Evolutionary conservation across 1,140 invertebrate species (phyloP), one percentile per base, ranked within the genome.

Genomic region (Bacillus rossius): DNA sequence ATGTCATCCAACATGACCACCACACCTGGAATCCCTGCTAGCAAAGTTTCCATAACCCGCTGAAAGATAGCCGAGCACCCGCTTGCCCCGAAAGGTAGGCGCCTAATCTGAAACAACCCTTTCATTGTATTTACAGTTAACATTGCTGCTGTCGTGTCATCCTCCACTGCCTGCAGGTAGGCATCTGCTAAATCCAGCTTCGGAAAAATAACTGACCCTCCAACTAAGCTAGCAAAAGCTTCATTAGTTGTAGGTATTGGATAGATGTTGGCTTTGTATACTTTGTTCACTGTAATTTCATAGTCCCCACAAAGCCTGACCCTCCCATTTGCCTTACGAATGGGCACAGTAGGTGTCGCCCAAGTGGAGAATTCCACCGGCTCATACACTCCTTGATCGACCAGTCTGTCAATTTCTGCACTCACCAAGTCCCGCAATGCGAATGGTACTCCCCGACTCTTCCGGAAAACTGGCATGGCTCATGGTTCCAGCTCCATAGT

Each of bases 51-150:
- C 23, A 59, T 62, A 38, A 45, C 48, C 65, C 64, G 68, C 62
- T 63, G 71, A 59, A 69, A 78, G 25, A 76, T 76, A 20, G 70
- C 73, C 22, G 73, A 74, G 37, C 69, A 69, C n/a, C 70, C 67
- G 25, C 69, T 66, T 7, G 79, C 68, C 2, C 79, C 76, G 65
- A 77, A 80, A 8, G 71, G 69, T 57, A 83, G 56, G 3, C 76
- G 53, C 25, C 74, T 74, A 16, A 77, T 73, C 7, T 64, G 59
- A 62, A 71, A 80, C n/a, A 79, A 52, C 5, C 79, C 77, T 47
- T 68, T 69, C 19, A 72, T 74, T 23, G 74, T 77, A 45, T 70
- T 71, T 59, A 63, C 55, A 17, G 49, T 63, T 1, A 61, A 34
- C 19, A 63, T 58, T 42, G 65, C 47, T 55, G 61, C 64, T 7